Evolutionary conservation across 2,113 vertebrate species (phyloP), one percentile per base, ranked within the genome.

Genomic region (Budorcas taxicolor): DNA sequence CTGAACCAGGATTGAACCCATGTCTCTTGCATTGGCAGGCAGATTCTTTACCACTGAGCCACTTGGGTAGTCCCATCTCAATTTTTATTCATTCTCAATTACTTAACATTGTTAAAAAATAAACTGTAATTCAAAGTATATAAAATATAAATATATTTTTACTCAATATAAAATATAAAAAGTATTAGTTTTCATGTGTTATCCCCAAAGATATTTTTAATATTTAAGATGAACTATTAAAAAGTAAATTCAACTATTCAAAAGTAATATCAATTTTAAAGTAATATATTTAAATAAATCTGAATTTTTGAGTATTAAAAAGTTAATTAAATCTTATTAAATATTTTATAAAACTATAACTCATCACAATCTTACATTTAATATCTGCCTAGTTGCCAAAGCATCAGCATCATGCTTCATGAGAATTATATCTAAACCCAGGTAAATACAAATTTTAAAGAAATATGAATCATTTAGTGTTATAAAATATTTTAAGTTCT

Each of bases 71-170:
- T 71, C 19, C 21, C 36, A 67, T 74, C 31, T 87, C 31, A 95
- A 87, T 13, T 52, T 94, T 23, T 40, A 86, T 7, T 96, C 15
- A 87, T 91, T 52, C 17, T 85, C 57, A 57, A 19, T 55, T 31
- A 97, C 8, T 58, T 94, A 88, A 81, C 78, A 64, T 86, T 33
- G 36, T 53, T 92, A 82, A 91, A 91, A 94, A 80, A 43, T 10
- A 67, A 95, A 43, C 7, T 50, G 1, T 29, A 52, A 53, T 36
- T 67, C 11, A 45, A 95, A 60, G 12, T 60, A 57, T 1, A 74
- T 17, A 55, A 80, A 92, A 90, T 80, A 33, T 83, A 57, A 97
- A 40, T 82, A 83, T 78, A 94, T 90, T 91, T 78, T 96, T 12
- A 96, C 12, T 57, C 7, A 10, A 53, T 53, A n/a, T 52, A 82